phyloP scores from a whole-genome alignment of 1,140 invertebrate species.

The Ladona fulva region DNA sequence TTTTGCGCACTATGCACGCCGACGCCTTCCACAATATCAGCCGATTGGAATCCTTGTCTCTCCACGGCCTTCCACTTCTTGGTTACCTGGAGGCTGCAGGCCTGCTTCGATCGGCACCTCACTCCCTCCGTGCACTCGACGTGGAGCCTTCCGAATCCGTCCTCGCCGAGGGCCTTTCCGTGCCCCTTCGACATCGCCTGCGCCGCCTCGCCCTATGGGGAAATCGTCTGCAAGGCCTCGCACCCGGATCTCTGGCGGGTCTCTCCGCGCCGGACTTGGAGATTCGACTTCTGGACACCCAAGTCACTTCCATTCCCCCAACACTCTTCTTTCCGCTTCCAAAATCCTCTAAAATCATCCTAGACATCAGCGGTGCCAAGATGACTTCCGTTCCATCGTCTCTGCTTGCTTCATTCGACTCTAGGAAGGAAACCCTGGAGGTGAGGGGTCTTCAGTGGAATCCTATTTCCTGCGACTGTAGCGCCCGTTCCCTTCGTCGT shows the following conservation, averaged over 20 bases:
- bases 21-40: conserved; percentile 63
- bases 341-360: conserved; percentile 64
- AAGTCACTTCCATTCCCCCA: conserved; percentile 61
- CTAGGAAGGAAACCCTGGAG: conserved; percentile 59
- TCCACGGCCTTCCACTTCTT: conserved; percentile 29
- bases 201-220: conserved; percentile 64
- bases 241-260: conserved; percentile 71
- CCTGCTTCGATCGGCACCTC: background rate
- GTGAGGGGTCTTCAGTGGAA: conserved; percentile 63
- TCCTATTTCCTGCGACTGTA: conserved; percentile 78
- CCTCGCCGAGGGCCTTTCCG: conserved; percentile 71
- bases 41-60: conserved; percentile 42
- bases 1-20: conserved; percentile 59
- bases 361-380: conserved; percentile 70
- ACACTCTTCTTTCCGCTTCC: conserved; percentile 81
- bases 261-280: conserved; percentile 59
- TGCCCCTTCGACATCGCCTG: conserved; percentile 67
- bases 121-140: conserved; percentile 45
- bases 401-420: conserved; percentile 67
- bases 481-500: conserved; percentile 61
- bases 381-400: conserved; percentile 64
- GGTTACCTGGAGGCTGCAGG: conserved; percentile 30
- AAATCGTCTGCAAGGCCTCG: conserved; percentile 60
- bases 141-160: conserved; percentile 78
- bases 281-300: conserved; percentile 69